Percentiles rank a stretch among this genome's conserved stretches.
These are phyloP conservation scores for Panopea generosa DNA, from an alignment of 2,888 invertebrate genomes.

Conservation along the genomic window DNA sequence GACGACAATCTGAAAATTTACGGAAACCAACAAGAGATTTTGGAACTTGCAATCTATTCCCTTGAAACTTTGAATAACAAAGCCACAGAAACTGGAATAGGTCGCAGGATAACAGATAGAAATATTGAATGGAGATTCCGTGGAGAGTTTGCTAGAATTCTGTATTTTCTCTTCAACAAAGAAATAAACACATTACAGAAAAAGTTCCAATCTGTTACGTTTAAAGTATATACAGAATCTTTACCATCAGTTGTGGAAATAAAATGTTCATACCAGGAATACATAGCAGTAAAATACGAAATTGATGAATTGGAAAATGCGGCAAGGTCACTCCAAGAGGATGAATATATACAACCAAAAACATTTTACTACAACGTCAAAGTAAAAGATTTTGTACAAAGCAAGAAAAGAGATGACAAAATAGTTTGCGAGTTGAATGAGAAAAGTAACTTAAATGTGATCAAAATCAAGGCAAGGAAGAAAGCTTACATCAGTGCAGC, in stretches of 20 bases:
- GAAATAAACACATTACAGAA: constrained; percentile 15
- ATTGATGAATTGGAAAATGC: constrained; percentile 44
- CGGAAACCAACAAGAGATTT: constrained; percentile 31
- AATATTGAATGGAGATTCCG: constrained; percentile 35
- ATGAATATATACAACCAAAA: constrained; percentile 44
- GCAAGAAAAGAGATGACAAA: constrained; percentile 24
- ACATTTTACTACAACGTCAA: constrained; percentile 41
- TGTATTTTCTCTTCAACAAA: constrained; percentile 28
- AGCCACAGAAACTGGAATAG: constrained; percentile 10
- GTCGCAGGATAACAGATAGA: constrained; percentile 26
- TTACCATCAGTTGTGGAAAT: constrained; percentile 31
- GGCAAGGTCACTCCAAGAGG: constrained; percentile 20
- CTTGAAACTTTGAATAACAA: constrained; percentile 24
- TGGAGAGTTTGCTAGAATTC: constrained; percentile 33
- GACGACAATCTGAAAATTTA: constrained; percentile 36
- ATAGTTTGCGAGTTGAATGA: constrained; percentile 25
- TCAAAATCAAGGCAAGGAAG: constrained; percentile 30
- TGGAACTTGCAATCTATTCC: constrained; percentile 39
- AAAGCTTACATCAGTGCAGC: constrained; percentile 26
- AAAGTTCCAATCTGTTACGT: constrained; percentile 19
- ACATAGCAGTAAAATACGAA: constrained; percentile 36
- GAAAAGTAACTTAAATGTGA: constrained; percentile 33
- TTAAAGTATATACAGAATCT: constrained; percentile 27
- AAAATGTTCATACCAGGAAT: constrained; percentile 35
- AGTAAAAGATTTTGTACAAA: constrained; percentile 30